These are phyloP conservation scores for Axinella damicornis DNA, from an alignment of 37 sponge, comb jelly and placozoan genomes.

Conservation along the genomic window DNA sequence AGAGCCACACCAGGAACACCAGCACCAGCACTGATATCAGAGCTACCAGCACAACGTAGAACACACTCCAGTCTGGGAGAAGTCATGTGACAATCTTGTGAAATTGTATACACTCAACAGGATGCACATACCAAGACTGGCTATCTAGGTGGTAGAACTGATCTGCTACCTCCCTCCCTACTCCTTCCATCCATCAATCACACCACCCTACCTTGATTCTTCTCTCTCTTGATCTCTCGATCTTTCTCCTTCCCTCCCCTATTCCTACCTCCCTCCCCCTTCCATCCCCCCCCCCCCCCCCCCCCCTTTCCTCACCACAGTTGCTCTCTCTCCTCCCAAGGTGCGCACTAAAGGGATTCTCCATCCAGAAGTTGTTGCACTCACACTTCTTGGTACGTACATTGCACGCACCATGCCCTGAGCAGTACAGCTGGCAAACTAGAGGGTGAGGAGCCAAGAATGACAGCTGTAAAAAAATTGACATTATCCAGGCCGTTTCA, in stretches of 20 bases:
- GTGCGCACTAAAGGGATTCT: constrained; percentile 86
- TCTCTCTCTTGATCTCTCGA: not conserved
- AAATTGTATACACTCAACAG: no score
- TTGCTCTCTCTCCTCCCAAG: constrained; percentile 54
- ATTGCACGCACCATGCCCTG: constrained; percentile 84
- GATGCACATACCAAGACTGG: no score
- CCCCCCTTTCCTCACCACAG: constrained; percentile 46
- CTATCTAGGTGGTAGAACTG: no score
- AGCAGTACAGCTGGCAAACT: constrained; percentile 85
- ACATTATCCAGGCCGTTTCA: no score
- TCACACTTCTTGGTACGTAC: constrained; percentile 66
- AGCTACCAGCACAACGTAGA: constrained; percentile 69
- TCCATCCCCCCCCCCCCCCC: not conserved
- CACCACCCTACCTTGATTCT: not conserved
- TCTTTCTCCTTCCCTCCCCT: constrained; percentile 2
- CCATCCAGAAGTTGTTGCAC: constrained; percentile 91
- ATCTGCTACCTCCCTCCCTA: no score
- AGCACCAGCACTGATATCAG: constrained; percentile 17
- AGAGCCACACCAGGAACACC: constrained; percentile 52
- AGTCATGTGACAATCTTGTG: not conserved
- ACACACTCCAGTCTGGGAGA: constrained; percentile 59
- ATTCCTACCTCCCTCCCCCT: not conserved
- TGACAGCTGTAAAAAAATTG: no score
- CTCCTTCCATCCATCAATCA: not conserved
- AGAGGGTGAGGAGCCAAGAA: not conserved